Base-by-base conservation (phyloP, 64 coral and sea anemone species). In the Orbicella faveolata region DNA sequence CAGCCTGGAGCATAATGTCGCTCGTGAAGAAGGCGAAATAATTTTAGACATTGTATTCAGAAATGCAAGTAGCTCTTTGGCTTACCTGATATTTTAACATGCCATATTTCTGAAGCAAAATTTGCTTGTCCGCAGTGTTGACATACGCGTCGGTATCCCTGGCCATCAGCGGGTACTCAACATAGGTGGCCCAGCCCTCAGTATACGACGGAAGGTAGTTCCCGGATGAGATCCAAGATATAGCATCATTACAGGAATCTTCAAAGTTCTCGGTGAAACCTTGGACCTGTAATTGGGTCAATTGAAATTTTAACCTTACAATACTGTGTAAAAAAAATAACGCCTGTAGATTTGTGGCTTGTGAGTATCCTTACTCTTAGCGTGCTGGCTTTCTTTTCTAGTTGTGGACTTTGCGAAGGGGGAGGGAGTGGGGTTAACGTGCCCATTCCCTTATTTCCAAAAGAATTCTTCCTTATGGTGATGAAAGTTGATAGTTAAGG, bases 31-130 rank as follows among this genome's bases (percentile, higher is more conserved):
- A 48, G 44, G 44, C 44, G 7, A 48, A 48, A 48, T 41, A 41
- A 41, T 41, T 41, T 41, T 0, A 41, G 39, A 41, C 63, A 66
- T 5, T 19, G 23, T 66, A 1, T 3, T 21, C 7, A 25, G 25
- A 11, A 70, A 70, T 70, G 36, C 76, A 11, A 12, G 18, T 78
- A 10, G 2, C 44, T 63, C 10, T 30, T 9, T 25, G 67, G 1
- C 7, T 70, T 70, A 92, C 90, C 90, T 92, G 83, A 48, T 92
- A 86, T 79, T 92, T 84, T 9, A 92, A 63, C 90, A 92, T 92
- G 23, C 90, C 90, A 74, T 92, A 92, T 53, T 88, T 92, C 57
- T 66, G 75, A 34, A 92, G 36, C 44, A 79, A 61, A 20, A 87
- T 83, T 14, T 88, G 0, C 33, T 86, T 87, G 66, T 85, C 82